These are phyloP conservation scores for Manduca sexta DNA, from an alignment of 1,140 invertebrate genomes.

Conservation along the genomic window DNA sequence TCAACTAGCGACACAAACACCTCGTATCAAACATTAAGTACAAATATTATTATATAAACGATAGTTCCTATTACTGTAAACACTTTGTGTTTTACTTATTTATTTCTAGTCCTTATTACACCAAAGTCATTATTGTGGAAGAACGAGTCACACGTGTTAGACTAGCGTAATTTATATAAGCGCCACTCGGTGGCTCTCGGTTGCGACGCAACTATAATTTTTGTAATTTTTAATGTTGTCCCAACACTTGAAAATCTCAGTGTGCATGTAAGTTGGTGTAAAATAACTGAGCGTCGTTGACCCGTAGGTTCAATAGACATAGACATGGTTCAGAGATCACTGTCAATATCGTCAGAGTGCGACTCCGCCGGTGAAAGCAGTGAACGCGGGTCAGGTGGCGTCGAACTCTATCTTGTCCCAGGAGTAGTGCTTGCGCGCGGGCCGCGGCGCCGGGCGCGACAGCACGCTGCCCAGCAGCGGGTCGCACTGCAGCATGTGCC, in stretches of 20 bases:
- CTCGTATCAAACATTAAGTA: constrained; percentile 57
- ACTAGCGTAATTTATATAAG: constrained; percentile 39
- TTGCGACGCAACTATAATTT: constrained; percentile 3
- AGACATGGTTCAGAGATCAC: constrained; percentile 36
- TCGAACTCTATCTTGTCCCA: constrained; percentile 68
- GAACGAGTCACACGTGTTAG: constrained; percentile 46
- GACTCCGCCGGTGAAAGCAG: neutral
- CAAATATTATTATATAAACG: constrained; percentile 36
- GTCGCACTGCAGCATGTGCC: constrained; percentile 60
- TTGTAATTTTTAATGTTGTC: no score
- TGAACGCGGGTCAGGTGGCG: constrained; percentile 57
- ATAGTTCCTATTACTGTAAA: constrained; percentile 39
- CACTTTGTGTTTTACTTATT: constrained; percentile 55
- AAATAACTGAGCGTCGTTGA: no score
- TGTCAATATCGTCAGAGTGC: constrained; percentile 28
- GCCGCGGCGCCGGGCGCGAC: constrained; percentile 47
- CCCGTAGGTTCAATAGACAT: no score
- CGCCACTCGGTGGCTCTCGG: constrained; percentile 29
- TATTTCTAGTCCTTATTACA: constrained; percentile 37
- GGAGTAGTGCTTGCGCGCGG: constrained; percentile 60
- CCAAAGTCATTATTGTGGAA: constrained; percentile 46
- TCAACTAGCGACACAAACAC: constrained; percentile 60
- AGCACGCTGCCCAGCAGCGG: constrained; percentile 63
- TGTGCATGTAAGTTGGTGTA: no score
- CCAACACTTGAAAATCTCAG: no score